These are phyloP conservation scores for Cryptops parisi DNA, from an alignment of 2,888 invertebrate species.

Conservation along the genomic window DNA sequence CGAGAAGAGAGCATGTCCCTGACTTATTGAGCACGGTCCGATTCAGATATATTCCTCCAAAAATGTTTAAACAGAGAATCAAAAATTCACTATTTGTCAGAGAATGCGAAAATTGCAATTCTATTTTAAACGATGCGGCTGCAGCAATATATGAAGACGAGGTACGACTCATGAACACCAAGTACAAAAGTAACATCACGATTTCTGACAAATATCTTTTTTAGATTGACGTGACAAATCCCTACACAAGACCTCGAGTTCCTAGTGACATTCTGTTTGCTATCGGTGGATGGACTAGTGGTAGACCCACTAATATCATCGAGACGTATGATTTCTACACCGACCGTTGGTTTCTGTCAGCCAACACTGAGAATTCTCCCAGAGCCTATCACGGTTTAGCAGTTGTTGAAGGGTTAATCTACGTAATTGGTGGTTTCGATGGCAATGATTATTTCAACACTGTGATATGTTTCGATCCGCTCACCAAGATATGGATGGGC, in stretches of 20 bases:
- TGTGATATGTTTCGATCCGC: constrained; percentile 30
- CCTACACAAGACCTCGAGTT: constrained; percentile 53
- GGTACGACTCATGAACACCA: too few species aligned
- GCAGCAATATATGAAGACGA: constrained; percentile 41
- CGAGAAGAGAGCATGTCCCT: constrained; percentile 42
- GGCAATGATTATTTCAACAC: constrained; percentile 34
- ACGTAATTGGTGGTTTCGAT: constrained; percentile 37
- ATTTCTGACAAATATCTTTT: not conserved
- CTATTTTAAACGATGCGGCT: constrained; percentile 40
- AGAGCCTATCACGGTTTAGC: constrained; percentile 63
- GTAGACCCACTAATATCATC: constrained; percentile 55
- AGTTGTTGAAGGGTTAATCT: constrained; percentile 29
- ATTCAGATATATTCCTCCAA: constrained; percentile 47
- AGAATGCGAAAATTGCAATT: constrained; percentile 36
- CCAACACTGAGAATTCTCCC: constrained; percentile 49
- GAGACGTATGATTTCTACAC: constrained; percentile 38
- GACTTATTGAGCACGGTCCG: constrained; percentile 47
- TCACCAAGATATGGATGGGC: constrained; percentile 29
- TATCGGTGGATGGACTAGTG: constrained; percentile 46
- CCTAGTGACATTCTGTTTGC: constrained; percentile 38
- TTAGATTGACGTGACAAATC: constrained; percentile 35
- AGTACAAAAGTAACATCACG: not conserved
- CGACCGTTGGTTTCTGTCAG: constrained; percentile 57
- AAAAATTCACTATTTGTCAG: constrained; percentile 20
- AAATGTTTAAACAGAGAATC: constrained; percentile 39